These are phyloP conservation scores for Parazoanthus darwini DNA, from an alignment of 92 coral and sea anemone species.

Conservation along the genomic window DNA sequence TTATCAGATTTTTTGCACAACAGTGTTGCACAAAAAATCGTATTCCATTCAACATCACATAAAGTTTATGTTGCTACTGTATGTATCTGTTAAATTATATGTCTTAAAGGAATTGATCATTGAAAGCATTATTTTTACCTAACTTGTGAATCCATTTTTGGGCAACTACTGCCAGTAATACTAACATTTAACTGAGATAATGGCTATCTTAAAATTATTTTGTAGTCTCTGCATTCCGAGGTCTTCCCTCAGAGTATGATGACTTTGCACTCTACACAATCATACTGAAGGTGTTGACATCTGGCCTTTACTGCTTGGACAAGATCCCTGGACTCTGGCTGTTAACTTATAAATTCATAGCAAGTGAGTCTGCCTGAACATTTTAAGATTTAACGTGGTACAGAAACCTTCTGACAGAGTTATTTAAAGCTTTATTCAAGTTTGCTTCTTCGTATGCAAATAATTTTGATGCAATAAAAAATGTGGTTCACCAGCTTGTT, in stretches of 20 bases:
- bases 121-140: no score
- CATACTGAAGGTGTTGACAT: constrained; percentile 66
- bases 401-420: no score
- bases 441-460: neutral
- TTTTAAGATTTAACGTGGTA: neutral
- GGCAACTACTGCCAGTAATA: no score
- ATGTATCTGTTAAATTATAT: no score
- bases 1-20: no score
- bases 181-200: neutral
- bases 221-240: constrained; percentile 74
- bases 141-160: no score
- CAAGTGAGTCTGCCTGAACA: constrained; percentile 43
- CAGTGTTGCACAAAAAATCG: no score
- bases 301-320: constrained; percentile 53
- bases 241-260: constrained; percentile 76
- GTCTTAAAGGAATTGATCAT: no score
- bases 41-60: no score
- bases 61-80: no score
- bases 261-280: constrained; percentile 78
- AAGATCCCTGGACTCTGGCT: constrained; percentile 66
- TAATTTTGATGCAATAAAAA: neutral
- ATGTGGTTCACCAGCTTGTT: no score
- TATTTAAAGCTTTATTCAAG: neutral
- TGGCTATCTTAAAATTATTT: neutral
- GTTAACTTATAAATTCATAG: constrained; percentile 50